Evolutionary conservation across 1,140 invertebrate genomes (phyloP).

Genomic region (Dermatophagoides farinae): DNA sequence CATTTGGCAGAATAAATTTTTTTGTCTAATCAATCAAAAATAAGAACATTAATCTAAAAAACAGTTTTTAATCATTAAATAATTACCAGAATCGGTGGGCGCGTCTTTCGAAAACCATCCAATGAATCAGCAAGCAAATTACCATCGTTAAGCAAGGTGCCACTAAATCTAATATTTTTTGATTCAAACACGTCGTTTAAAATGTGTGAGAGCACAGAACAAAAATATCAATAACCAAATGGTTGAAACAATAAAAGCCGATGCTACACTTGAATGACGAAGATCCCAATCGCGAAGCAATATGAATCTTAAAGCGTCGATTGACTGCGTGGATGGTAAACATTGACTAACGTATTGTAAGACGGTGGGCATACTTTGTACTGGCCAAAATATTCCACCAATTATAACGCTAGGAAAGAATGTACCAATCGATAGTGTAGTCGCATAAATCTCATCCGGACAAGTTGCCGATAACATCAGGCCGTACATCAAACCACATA

Average conservation of each 20-base stretch:
- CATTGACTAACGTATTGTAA: constrained; percentile 57
- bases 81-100: too few relatives aligned
- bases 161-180: too few relatives aligned
- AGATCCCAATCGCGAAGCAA: constrained; percentile 72
- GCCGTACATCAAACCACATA: constrained; percentile 8
- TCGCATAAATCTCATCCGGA: constrained; percentile 41
- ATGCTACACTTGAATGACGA: constrained; percentile 32
- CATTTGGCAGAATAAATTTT: too few relatives aligned
- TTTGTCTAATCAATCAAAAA: too few relatives aligned
- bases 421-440: constrained; percentile 40
- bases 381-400: constrained; percentile 69
- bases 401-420: constrained; percentile 75
- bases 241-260: constrained; percentile 6
- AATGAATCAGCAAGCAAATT: too few relatives aligned
- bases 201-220: background rate
- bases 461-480: constrained; percentile 67
- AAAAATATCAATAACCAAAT: constrained; percentile 11
- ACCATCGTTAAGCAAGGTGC: too few relatives aligned
- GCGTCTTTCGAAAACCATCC: too few relatives aligned
- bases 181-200: constrained; percentile 3
- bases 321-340: constrained; percentile 70
- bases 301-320: constrained; percentile 64
- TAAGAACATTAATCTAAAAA: too few relatives aligned
- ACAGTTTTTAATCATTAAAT: too few relatives aligned
- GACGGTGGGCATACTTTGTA: constrained; percentile 69